Percentiles rank a stretch among this genome's conserved stretches.
phyloP scores from a whole-genome alignment of 1,140 invertebrate genomes.

The Gryon sp. region DNA sequence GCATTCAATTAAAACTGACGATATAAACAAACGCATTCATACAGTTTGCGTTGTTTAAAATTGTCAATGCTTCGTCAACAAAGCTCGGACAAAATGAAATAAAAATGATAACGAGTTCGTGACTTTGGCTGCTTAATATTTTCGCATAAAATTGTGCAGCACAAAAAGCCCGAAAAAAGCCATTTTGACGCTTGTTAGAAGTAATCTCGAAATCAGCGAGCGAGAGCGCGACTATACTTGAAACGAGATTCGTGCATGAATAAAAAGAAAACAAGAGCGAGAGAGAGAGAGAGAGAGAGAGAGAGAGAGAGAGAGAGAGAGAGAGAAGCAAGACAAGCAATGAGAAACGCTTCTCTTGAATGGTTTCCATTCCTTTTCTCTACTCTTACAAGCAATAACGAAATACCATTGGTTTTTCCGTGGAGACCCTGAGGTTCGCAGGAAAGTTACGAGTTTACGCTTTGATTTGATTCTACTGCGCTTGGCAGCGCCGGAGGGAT shows the following conservation, averaged over 20 bases:
- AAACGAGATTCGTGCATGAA: conserved; percentile 48
- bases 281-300: no score
- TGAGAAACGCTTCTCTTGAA: conserved; percentile 63
- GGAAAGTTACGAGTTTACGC: conserved; percentile 76
- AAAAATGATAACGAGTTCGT: conserved; percentile 45
- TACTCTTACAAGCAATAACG: conserved; percentile 73
- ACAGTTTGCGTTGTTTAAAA: background rate
- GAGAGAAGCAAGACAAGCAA: conserved; percentile 38
- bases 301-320: no score
- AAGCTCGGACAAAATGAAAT: conserved; percentile 18
- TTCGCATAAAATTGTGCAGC: conserved; percentile 31
- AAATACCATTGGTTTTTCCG: conserved; percentile 73
- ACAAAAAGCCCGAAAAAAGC: conserved; percentile 38
- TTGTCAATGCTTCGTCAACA: conserved; percentile 20
- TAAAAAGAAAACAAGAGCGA: conserved; percentile 54
- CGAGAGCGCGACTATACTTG: conserved; percentile 23
- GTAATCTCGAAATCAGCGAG: conserved; percentile 48
- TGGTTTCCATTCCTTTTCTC: conserved; percentile 59
- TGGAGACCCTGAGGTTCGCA: conserved; percentile 45
- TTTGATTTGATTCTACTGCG: conserved; percentile 71
- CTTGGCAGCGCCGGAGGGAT: conserved; percentile 64
- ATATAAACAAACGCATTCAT: conserved; percentile 16
- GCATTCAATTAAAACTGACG: background rate
- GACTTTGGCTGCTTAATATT: conserved; percentile 46
- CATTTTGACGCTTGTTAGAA: conserved; percentile 58